Evolutionary conservation across 64 coral and sea anemone species (phyloP).

Genomic region (Montipora cactus): DNA sequence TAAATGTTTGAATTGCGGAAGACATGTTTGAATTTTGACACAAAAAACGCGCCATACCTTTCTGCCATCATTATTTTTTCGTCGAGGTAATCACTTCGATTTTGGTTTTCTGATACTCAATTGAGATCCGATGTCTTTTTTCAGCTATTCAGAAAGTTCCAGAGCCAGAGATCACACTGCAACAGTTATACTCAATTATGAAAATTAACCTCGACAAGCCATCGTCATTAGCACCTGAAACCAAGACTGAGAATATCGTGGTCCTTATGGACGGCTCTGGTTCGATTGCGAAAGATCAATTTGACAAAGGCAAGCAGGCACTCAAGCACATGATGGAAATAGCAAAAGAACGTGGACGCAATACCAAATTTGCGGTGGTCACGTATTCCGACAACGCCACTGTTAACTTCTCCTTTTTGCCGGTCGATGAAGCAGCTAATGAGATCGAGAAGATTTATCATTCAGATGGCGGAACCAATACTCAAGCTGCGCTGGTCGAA

Average conservation of each 20-base stretch:
- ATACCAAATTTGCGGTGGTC: conserved; percentile 39
- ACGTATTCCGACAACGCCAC: conserved; percentile 4
- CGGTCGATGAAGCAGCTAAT: conserved; percentile 8
- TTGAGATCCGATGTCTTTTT: no score
- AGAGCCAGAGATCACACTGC: not conserved
- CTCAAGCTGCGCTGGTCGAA: conserved; percentile 38
- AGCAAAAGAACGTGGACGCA: not conserved
- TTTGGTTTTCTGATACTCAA: no score
- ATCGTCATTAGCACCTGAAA: not conserved
- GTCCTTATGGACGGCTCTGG: conserved; percentile 41
- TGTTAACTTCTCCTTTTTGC: conserved; percentile 12
- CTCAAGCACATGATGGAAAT: conserved; percentile 13
- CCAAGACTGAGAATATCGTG: conserved; percentile 18
- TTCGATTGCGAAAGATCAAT: conserved; percentile 5
- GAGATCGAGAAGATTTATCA: conserved; percentile 14
- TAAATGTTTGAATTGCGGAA: no score
- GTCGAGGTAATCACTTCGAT: no score
- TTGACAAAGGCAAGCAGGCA: conserved; percentile 10
- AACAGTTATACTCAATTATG: conserved; percentile 1
- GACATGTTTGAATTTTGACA: no score
- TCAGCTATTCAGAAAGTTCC: conserved; percentile 36
- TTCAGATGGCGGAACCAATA: conserved; percentile 23
- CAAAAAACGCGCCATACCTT: no score
- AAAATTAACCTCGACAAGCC: no score
- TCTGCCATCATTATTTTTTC: no score